Percentiles rank a stretch among this genome's conserved stretches.
These are phyloP conservation scores for Thaumatotibia leucotreta DNA, from an alignment of 1,140 invertebrate species.

Conservation along the genomic window DNA sequence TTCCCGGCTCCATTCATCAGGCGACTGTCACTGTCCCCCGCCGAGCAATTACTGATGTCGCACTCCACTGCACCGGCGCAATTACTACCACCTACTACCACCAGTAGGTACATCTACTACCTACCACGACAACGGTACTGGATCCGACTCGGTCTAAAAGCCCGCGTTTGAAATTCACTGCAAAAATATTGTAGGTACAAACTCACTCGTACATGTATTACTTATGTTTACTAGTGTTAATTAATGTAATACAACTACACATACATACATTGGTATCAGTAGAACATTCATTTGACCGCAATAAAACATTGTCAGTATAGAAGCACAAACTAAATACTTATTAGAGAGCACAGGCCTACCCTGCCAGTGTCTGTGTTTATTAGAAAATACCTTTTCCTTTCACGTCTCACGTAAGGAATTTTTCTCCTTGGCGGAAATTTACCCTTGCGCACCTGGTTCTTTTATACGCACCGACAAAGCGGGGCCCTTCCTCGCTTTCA, in stretches of 20 bases:
- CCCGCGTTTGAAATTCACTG: too few relatives aligned
- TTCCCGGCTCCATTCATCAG: conserved; percentile 56
- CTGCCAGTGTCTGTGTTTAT: conserved; percentile 27
- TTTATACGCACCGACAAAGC: conserved; percentile 33
- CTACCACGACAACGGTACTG: background rate
- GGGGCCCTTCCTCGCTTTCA: conserved; percentile 24
- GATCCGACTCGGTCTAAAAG: too few relatives aligned
- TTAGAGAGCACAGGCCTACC: conserved; percentile 18
- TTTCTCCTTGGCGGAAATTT: conserved; percentile 34
- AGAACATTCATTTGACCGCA: background rate
- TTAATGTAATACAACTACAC: background rate
- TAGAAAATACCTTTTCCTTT: conserved; percentile 37
- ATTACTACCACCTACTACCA: conserved; percentile 38
- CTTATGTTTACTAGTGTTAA: too few relatives aligned
- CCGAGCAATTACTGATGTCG: conserved; percentile 60
- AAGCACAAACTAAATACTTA: conserved; percentile 17
- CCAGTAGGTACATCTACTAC: background rate
- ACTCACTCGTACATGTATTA: too few relatives aligned
- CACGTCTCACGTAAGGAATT: conserved; percentile 33
- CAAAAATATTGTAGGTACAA: too few relatives aligned
- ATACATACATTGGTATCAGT: background rate
- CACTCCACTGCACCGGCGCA: conserved; percentile 43
- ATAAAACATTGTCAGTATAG: conserved; percentile 19
- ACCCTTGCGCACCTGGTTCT: conserved; percentile 37
- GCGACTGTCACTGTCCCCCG: conserved; percentile 42